These are phyloP conservation scores for Tetranychus urticae DNA, from an alignment of 1,140 invertebrate species.

Conservation along the genomic window DNA sequence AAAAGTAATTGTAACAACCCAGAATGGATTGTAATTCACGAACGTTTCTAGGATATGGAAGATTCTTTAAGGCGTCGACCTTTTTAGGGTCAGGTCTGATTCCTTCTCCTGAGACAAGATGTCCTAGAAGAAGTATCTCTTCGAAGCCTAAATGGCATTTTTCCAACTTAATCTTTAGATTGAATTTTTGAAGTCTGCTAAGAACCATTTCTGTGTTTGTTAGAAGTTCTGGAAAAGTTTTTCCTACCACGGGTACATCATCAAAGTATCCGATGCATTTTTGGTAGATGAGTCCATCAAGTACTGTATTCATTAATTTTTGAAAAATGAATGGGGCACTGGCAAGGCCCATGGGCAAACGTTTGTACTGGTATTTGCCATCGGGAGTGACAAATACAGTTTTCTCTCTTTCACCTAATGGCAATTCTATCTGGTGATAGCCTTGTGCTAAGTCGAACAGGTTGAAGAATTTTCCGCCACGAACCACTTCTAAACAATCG, in stretches of 20 bases:
- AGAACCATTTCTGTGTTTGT: neutral
- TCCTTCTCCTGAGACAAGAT: conserved; percentile 16
- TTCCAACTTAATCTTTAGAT: conserved; percentile 5
- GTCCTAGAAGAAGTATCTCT: conserved; percentile 12
- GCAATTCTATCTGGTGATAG: conserved; percentile 23
- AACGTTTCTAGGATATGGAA: conserved; percentile 5
- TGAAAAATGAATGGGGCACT: conserved; percentile 15
- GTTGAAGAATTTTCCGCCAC: neutral
- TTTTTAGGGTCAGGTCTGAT: conserved; percentile 11
- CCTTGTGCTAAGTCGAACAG: conserved; percentile 16
- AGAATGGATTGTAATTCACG: conserved; percentile 6
- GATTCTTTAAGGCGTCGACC: conserved; percentile 1
- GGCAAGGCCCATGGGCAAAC: conserved; percentile 13
- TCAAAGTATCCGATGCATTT: conserved; percentile 13
- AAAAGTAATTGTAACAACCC: conserved; percentile 6
- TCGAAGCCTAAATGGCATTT: conserved; percentile 11
- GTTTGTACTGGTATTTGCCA: conserved; percentile 19
- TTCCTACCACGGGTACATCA: conserved; percentile 13
- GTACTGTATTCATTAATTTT: conserved; percentile 11
- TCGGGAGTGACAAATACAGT: conserved; percentile 22
- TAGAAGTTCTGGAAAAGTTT: conserved; percentile 11
- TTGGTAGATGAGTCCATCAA: conserved; percentile 2
- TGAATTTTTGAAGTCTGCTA: neutral
- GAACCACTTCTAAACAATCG: neutral
- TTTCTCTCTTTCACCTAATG: conserved; percentile 19